Evolutionary conservation across 2,888 invertebrate species (phyloP).

Genomic region (Prionchulus punctatus): DNA sequence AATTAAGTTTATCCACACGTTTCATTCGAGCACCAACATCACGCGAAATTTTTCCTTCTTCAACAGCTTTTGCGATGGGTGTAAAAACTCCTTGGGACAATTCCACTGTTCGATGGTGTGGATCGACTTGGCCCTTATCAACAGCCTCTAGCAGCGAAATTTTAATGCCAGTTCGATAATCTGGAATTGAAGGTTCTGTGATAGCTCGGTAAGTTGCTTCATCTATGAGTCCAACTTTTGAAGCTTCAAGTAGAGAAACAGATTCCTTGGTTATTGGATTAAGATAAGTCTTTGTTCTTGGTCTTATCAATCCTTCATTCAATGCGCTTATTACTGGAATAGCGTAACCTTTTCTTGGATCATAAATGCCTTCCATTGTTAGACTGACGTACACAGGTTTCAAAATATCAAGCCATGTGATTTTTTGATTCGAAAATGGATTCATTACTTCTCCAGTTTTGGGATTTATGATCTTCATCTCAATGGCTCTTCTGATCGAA

Average conservation of each 20-base stretch:
- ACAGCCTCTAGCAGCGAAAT: conserved; percentile 22
- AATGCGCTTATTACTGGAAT: conserved; percentile 44
- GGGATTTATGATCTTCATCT: conserved; percentile 61
- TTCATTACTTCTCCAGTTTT: conserved; percentile 62
- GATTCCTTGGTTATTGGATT: conserved; percentile 59
- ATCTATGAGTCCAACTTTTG: conserved; percentile 57
- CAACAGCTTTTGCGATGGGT: conserved; percentile 9
- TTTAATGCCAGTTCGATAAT: conserved; percentile 18
- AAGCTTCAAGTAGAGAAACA: conserved; percentile 58
- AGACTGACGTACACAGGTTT: conserved; percentile 9
- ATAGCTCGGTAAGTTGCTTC: conserved; percentile 43
- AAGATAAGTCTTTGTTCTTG: conserved; percentile 52
- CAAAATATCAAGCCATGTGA: conserved; percentile 9
- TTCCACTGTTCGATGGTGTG: conserved; percentile 12
- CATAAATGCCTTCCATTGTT: conserved; percentile 8
- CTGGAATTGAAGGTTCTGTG: conserved; percentile 11
- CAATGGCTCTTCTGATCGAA: conserved; percentile 41
- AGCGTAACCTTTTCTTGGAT: conserved; percentile 11
- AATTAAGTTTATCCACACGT: conserved; percentile 36
- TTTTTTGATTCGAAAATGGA: conserved; percentile 47
- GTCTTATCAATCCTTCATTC: conserved; percentile 56
- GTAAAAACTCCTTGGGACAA: background rate
- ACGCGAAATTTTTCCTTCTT: conserved; percentile 10
- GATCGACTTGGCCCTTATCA: conserved; percentile 22
- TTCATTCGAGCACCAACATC: conserved; percentile 14